Evolutionary conservation across 2,888 invertebrate species (phyloP), one percentile per base, ranked within the genome.

Genomic region (Pachliopta kotzebuea): DNA sequence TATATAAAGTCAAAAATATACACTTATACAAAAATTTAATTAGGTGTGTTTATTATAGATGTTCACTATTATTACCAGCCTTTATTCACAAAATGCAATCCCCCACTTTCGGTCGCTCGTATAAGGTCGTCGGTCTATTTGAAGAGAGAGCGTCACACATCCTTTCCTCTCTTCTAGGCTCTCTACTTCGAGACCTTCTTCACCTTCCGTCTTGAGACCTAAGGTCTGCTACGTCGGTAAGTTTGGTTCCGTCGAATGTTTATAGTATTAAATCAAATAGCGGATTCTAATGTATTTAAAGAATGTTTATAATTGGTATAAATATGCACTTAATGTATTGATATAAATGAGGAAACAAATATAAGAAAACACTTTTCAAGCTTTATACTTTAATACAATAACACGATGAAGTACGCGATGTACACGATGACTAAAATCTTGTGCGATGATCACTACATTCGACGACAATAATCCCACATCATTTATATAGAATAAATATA

Each of bases 351-450:
- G 21, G 3, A 21, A 52, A 21, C 11, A 52, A 21, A 52, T 52
- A 4, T 37, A 57, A 59, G n/a, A 65, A 58, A 52, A 52, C 57
- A 62, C 8, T n/a, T 26, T 50, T 50, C 17, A 57, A 62, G 58
- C 62, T 62, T 62, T 62, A 62, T 26, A 59, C 59, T 66, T 66
- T 66, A 66, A 62, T 31, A 24, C 8, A 45, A 20, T 65, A 61
- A 61, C 65, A 61, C 65, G 58, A 65, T 62, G 58, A 61, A 21
- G 17, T 52, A n/a, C n/a, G n/a, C n/a, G n/a, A n/a, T n/a, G n/a
- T n/a, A n/a, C n/a, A n/a, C n/a, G 21, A 59, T 50, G 58, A 50
- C 31, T 58, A 42, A 45, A 24, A 45, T 55, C 49, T 62, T 66
- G 65, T 66, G 65, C 65, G 65, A 37, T n/a, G 55, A 56, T 45